These are phyloP conservation scores for Callionymus lyra DNA, from an alignment of 2,113 vertebrate genomes.

Conservation along the genomic window DNA sequence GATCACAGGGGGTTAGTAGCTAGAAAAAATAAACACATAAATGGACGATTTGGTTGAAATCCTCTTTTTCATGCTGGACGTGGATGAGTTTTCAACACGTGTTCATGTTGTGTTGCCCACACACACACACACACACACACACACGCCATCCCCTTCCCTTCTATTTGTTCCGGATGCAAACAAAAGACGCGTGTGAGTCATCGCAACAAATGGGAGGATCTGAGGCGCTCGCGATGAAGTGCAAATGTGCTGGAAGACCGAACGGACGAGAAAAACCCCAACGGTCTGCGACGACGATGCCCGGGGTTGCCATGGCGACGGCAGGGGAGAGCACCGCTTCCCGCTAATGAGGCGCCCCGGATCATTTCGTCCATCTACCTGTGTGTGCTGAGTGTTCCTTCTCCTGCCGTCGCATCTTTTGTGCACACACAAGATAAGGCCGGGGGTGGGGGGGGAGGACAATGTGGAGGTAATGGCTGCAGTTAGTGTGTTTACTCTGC, in stretches of 20 bases:
- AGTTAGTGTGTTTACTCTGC: slow-evolving; percentile 1
- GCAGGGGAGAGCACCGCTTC: slow-evolving; percentile 25
- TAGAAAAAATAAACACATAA: too few species aligned
- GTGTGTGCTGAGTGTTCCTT: slow-evolving; percentile 26
- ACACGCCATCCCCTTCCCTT: too few species aligned
- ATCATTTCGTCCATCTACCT: slow-evolving; percentile 53
- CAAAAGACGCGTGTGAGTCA: slow-evolving; percentile 49
- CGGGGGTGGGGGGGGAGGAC: not conserved
- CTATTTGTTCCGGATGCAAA: slow-evolving; percentile 35
- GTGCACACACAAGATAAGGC: slow-evolving; percentile 9
- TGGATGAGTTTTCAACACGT: too few species aligned
- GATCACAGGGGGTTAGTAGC: slow-evolving; percentile 16
- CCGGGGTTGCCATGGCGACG: slow-evolving; percentile 55
- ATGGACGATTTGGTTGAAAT: too few species aligned
- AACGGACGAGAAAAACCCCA: slow-evolving; percentile 27
- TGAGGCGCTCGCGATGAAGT: slow-evolving; percentile 39
- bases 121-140: not conserved
- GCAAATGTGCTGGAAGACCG: slow-evolving; percentile 39
- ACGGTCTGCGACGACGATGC: slow-evolving; percentile 39
- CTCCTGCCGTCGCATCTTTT: slow-evolving; percentile 16
- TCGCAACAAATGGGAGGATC: slow-evolving; percentile 37
- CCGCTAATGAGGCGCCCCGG: slow-evolving; percentile 49
- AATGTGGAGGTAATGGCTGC: slow-evolving; percentile 1
- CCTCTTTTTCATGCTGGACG: too few species aligned
- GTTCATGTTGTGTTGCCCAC: too few species aligned